Percentiles rank a stretch among this genome's conserved stretches.
These are phyloP conservation scores for Phasia obesa DNA, from an alignment of 2,888 invertebrate species.

Conservation along the genomic window DNA sequence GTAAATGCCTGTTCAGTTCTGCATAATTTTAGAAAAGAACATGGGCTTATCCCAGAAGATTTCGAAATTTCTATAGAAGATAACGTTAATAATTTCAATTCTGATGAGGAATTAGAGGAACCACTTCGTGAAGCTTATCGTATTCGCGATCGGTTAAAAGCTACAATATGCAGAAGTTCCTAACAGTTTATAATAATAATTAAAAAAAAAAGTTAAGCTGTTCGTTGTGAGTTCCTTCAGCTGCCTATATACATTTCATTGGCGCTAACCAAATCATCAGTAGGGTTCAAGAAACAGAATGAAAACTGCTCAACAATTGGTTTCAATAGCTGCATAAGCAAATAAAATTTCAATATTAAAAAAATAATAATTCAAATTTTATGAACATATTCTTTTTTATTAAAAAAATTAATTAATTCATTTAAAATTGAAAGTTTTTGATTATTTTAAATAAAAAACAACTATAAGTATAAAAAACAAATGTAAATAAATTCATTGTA, in stretches of 20 bases:
- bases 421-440: too few species aligned
- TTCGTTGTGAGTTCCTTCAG: too few species aligned
- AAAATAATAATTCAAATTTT: too few species aligned
- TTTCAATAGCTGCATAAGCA: background rate
- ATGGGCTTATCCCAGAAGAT: background rate
- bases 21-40: slow-evolving; percentile 37
- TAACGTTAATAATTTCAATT: background rate
- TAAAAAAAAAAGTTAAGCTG: background rate
- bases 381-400: too few species aligned
- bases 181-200: background rate
- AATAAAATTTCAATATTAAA: too few species aligned
- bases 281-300: too few species aligned
- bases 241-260: background rate
- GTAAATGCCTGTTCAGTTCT: slow-evolving; percentile 33
- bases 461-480: too few species aligned
- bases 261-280: too few species aligned
- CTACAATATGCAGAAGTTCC: background rate
- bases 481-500: too few species aligned
- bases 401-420: too few species aligned
- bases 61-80: background rate
- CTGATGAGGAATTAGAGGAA: background rate
- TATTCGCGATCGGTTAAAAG: background rate
- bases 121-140: background rate
- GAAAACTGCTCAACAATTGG: too few species aligned
- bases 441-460: too few species aligned